These are phyloP conservation scores for Petrocephalus schoutedeni DNA, from an alignment of 2,797 vertebrate species.

Conservation along the genomic window DNA sequence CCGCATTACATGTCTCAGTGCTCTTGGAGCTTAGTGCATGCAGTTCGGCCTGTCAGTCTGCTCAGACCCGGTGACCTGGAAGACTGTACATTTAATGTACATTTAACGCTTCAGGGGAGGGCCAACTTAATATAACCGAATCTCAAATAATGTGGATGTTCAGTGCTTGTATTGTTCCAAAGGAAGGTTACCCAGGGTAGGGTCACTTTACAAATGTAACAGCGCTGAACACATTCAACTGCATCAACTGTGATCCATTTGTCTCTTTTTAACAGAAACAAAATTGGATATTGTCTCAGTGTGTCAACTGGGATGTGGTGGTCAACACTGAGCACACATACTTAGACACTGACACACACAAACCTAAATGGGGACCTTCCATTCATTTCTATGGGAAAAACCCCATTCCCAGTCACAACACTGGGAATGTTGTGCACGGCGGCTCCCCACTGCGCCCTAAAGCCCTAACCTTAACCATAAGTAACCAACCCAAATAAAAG, in stretches of 20 bases:
- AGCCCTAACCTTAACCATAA: no score
- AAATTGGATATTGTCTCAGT: not conserved
- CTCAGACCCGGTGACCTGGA: not conserved
- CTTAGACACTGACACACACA: not conserved
- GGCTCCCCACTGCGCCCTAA: no score
- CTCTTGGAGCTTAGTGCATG: not conserved
- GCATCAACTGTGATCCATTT: not conserved
- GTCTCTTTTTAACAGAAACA: not conserved
- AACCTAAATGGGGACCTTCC: no score
- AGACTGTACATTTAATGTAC: not conserved
- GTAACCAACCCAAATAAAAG: no score
- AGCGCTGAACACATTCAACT: not conserved
- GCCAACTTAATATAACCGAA: not conserved
- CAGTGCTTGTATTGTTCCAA: not conserved
- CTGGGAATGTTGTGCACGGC: no score
- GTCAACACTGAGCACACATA: not conserved
- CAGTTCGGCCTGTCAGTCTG: not conserved
- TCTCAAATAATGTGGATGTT: not conserved
- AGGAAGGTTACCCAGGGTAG: not conserved
- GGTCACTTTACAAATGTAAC: not conserved
- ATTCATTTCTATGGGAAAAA: no score
- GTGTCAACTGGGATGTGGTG: not conserved
- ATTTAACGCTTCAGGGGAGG: not conserved
- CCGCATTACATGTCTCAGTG: not conserved
- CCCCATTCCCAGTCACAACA: no score